Percentiles rank a stretch among this genome's conserved stretches.
Evolutionary conservation across 2,113 vertebrate genomes (phyloP).

Genomic region (Caranx ignobilis): DNA sequence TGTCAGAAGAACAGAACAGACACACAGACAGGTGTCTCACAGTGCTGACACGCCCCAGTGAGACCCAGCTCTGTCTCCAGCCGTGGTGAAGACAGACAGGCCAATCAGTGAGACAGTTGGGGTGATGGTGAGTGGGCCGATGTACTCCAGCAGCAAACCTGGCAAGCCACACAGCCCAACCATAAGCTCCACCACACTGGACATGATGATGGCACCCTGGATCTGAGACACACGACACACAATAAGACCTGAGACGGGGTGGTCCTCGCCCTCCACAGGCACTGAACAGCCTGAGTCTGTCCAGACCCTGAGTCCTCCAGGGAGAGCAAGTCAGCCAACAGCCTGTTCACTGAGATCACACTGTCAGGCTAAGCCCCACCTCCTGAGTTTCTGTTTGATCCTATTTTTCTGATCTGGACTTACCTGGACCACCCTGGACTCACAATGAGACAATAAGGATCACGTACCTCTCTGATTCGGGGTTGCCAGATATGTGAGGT

Average conservation of each 20-base stretch:
- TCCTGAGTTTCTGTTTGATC: background rate
- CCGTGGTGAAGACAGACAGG: constrained; percentile 93
- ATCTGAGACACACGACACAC: constrained; percentile 54
- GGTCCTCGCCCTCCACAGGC: too few species aligned
- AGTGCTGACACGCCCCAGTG: constrained; percentile 96
- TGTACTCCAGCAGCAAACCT: constrained; percentile 92
- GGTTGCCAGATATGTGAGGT: constrained; percentile 96
- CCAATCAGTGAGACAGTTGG: constrained; percentile 97
- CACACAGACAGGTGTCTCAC: constrained; percentile 78
- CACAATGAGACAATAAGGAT: background rate
- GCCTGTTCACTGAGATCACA: too few species aligned
- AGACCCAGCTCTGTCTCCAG: constrained; percentile 92
- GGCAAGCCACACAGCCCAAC: constrained; percentile 93
- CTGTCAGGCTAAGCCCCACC: too few species aligned
- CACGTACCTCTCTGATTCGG: constrained; percentile 88
- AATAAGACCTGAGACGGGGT: too few species aligned
- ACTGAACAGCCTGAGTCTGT: too few species aligned
- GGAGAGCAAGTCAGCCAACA: too few species aligned
- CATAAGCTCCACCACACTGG: constrained; percentile 90
- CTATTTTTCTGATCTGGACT: background rate
- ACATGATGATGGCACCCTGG: constrained; percentile 95
- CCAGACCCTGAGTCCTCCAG: too few species aligned
- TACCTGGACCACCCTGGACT: background rate
- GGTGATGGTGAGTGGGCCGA: constrained; percentile 95
- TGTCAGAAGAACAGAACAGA: background rate